Percentiles rank a stretch among this genome's conserved stretches.
Conservation (phyloP, 2,113 vertebrate species). For the Ellobius talpinus region DNA sequence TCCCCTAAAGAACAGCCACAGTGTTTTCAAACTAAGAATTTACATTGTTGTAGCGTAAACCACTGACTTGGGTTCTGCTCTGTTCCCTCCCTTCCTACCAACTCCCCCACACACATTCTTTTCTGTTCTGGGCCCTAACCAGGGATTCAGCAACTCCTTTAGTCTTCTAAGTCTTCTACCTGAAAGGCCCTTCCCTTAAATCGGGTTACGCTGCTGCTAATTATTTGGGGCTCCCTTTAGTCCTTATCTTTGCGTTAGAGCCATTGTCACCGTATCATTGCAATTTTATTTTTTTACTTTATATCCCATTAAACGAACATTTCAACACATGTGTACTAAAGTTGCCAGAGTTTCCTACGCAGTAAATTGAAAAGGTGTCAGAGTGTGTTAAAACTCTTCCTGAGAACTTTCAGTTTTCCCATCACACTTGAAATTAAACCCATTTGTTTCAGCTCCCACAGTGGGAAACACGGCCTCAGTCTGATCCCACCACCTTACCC, state of each 20-base stretch:
- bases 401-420: background rate
- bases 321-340: background rate
- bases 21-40: background rate
- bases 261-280: background rate
- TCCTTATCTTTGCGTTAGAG: background rate
- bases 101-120: background rate
- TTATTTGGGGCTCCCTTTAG: background rate
- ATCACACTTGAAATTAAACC: background rate
- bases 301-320: background rate
- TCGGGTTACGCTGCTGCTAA: background rate
- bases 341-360: background rate
- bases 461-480: background rate
- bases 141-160: background rate
- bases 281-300: background rate
- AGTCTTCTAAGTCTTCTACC: background rate
- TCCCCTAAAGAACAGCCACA: background rate
- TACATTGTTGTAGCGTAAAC: background rate
- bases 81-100: too few species aligned
- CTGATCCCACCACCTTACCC: background rate
- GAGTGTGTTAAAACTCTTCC: background rate
- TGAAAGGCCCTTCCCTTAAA: background rate
- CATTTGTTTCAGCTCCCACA: background rate
- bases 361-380: background rate
- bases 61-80: background rate
- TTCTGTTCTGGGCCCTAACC: background rate